Conservation (phyloP, 2,797 vertebrate genomes). For the Smutsia gigantea region DNA sequence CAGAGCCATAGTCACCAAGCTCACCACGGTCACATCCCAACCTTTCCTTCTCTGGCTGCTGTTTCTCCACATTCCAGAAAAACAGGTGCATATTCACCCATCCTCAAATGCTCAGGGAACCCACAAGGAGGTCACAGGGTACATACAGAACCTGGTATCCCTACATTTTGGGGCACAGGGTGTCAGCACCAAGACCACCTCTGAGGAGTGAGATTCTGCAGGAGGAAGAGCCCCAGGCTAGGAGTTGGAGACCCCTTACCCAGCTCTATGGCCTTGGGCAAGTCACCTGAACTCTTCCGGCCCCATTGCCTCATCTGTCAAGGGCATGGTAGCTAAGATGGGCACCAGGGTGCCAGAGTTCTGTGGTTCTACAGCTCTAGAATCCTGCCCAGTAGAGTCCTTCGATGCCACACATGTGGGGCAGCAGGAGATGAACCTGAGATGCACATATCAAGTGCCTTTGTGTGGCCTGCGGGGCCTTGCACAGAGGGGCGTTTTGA, state of each 20-base stretch:
- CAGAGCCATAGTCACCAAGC: neutral
- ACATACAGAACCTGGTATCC: neutral
- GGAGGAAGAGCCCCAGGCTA: neutral
- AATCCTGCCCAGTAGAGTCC: too few relatives aligned
- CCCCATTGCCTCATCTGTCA: neutral
- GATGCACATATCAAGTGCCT: rapidly evolving
- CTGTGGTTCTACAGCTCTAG: neutral
- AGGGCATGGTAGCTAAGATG: neutral
- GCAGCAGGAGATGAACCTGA: neutral
- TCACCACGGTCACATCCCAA: neutral
- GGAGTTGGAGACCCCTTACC: neutral
- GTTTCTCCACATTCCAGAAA: neutral
- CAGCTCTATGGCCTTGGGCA: neutral
- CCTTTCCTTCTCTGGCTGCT: neutral
- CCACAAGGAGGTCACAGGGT: neutral
- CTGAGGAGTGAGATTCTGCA: neutral
- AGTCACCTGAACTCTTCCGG: neutral
- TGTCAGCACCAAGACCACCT: neutral
- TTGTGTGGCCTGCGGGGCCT: neutral
- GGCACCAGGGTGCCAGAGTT: neutral
- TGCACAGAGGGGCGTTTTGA: neutral
- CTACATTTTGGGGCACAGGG: neutral
- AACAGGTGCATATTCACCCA: neutral
- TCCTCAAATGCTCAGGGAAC: neutral
- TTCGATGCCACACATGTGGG: neutral